A percentile compares a stretch with the other conserved stretches of the same genome.
Evolutionary conservation across 2,888 invertebrate genomes (phyloP).

Genomic region (Phaedon cochleariae): DNA sequence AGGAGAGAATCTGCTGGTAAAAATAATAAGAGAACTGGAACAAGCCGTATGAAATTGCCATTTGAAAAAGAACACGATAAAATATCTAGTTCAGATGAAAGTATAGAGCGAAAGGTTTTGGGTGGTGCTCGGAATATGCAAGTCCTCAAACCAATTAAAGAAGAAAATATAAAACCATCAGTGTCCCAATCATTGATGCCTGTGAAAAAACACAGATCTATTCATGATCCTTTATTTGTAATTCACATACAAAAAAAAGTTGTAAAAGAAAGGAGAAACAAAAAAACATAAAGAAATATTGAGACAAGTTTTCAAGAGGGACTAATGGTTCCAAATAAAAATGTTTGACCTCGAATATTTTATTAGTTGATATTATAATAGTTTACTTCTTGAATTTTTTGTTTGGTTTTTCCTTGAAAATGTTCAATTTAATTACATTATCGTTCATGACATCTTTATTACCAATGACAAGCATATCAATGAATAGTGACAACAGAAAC

Average conservation of each 20-base stretch:
- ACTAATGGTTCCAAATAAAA: not conserved
- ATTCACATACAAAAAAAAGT: conserved; percentile 1
- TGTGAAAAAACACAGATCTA: conserved; percentile 4
- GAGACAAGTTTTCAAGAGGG: not conserved
- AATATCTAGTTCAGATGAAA: conserved; percentile 39
- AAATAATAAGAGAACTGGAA: conserved; percentile 33
- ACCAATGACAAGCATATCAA: not conserved
- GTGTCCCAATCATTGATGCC: not conserved
- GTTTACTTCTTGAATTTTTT: not conserved
- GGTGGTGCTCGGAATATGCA: conserved; percentile 2
- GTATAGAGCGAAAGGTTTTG: conserved; percentile 38
- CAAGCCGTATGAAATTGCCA: conserved; percentile 20
- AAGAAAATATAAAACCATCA: not conserved
- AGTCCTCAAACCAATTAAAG: conserved; percentile 3
- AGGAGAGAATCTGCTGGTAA: conserved; percentile 36
- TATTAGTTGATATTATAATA: not conserved
- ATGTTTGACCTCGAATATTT: not conserved
- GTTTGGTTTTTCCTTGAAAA: too few relatives aligned
- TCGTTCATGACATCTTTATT: too few relatives aligned
- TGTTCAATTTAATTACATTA: too few relatives aligned
- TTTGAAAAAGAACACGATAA: conserved; percentile 37
- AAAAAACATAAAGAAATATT: conserved; percentile 10
- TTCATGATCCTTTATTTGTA: not conserved
- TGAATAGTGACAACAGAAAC: not conserved
- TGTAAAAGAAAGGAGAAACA: conserved; percentile 12